phyloP scores from a whole-genome alignment of 2,797 vertebrate genomes.

The Hydrolagus colliei region DNA sequence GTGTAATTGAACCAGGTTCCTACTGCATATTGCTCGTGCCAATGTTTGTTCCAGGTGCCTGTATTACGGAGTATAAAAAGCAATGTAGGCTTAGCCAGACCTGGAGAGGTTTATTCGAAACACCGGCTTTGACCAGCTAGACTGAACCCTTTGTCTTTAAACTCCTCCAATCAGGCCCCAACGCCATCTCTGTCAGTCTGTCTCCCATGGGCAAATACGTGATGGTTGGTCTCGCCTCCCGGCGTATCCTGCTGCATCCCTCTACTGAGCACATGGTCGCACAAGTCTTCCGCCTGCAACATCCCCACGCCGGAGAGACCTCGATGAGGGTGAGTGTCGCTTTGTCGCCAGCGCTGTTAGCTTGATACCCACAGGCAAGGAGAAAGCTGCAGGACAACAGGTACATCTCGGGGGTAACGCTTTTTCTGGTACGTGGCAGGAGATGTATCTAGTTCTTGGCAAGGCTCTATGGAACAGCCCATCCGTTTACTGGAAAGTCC shows the following conservation, averaged over 20 bases:
- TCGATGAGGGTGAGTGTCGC: conserved; percentile 83
- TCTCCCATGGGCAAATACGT: conserved; percentile 96
- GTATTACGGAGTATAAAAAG: too few species aligned
- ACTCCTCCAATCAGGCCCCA: conserved; percentile 67
- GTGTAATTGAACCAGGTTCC: too few species aligned
- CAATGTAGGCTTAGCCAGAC: neutral
- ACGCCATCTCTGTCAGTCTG: conserved; percentile 93
- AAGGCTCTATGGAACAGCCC: too few species aligned
- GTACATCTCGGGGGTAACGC: neutral
- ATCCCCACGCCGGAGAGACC: conserved; percentile 92
- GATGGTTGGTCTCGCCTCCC: conserved; percentile 93
- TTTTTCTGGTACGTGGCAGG: neutral
- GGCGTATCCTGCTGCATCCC: conserved; percentile 89
- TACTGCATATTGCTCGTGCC: too few species aligned
- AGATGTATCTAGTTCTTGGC: neutral
- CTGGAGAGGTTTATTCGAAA: neutral
- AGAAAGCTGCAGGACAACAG: neutral
- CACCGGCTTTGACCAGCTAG: neutral
- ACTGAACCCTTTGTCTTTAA: neutral
- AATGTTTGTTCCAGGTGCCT: too few species aligned
- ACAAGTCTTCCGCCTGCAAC: conserved; percentile 95
- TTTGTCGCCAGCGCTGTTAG: neutral
- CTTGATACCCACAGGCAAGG: neutral
- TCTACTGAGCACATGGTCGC: conserved; percentile 99
- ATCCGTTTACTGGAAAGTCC: too few species aligned